phyloP scores from a whole-genome alignment of 1,140 invertebrate species.

The Hestina assimilis region DNA sequence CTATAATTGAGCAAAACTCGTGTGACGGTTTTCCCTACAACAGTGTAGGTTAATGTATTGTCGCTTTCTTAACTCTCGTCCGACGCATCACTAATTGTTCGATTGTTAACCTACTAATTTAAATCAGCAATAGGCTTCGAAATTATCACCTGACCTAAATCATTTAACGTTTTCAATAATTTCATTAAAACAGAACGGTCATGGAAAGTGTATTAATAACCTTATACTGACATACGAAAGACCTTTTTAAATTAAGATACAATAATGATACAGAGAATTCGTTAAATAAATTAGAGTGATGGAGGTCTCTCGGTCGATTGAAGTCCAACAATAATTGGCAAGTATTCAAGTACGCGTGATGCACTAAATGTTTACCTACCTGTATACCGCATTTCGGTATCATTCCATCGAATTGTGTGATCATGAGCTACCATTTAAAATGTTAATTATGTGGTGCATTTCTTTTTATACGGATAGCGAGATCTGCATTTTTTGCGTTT shows the following conservation, averaged over 20 bases:
- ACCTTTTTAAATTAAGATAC: conserved; percentile 31
- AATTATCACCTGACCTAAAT: conserved; percentile 31
- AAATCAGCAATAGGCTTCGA: conserved; percentile 56
- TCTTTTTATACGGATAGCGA: conserved; percentile 42
- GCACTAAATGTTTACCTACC: conserved; percentile 72
- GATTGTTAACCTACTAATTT: conserved; percentile 74
- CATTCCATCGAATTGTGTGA: conserved; percentile 44
- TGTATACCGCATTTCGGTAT: conserved; percentile 52
- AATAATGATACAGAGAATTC: conserved; percentile 43
- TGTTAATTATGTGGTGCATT: conserved; percentile 34
- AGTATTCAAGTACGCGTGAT: conserved; percentile 58
- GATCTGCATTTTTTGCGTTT: conserved; percentile 39
- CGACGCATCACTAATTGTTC: conserved; percentile 69
- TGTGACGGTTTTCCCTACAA: conserved; percentile 71
- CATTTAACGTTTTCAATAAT: not conserved
- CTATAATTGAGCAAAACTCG: conserved; percentile 72
- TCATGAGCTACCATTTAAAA: conserved; percentile 27
- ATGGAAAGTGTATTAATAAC: not conserved
- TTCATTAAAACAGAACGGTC: not conserved
- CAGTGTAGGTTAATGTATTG: conserved; percentile 73
- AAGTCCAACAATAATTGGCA: conserved; percentile 70
- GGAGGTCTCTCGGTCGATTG: conserved; percentile 60
- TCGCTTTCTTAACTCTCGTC: conserved; percentile 67
- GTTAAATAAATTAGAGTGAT: conserved; percentile 60
- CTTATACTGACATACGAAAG: conserved; percentile 1